These are phyloP conservation scores for Nomada ruficornis DNA, from an alignment of 2,888 invertebrate genomes.

Conservation along the genomic window DNA sequence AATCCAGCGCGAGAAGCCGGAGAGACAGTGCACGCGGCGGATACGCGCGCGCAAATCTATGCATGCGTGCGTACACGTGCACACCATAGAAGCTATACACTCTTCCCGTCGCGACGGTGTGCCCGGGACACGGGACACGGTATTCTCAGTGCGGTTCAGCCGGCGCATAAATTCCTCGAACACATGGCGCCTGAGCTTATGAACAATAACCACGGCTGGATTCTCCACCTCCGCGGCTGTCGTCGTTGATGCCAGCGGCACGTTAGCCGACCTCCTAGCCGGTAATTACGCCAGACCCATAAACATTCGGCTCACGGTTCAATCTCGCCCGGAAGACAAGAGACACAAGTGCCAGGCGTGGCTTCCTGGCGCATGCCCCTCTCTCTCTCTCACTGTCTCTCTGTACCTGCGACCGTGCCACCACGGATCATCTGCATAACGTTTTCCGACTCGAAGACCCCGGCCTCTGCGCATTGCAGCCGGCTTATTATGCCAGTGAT, in stretches of 20 bases:
- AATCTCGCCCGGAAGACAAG: conserved; percentile 71
- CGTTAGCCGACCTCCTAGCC: conserved; percentile 73
- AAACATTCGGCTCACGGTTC: conserved; percentile 79
- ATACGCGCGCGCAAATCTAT: not conserved
- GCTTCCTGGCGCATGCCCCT: conserved; percentile 44
- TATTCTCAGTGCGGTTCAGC: conserved; percentile 61
- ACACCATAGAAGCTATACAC: not conserved
- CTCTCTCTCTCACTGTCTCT: too few relatives aligned
- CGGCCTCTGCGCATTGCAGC: conserved; percentile 21
- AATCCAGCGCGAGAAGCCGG: conserved; percentile 42
- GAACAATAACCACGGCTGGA: conserved; percentile 79
- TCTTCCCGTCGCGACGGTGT: conserved; percentile 26
- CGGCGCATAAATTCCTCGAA: conserved; percentile 80
- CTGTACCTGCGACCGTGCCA: conserved; percentile 3
- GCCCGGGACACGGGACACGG: conserved; percentile 42
- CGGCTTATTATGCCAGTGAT: conserved; percentile 44
- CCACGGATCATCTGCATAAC: conserved; percentile 55
- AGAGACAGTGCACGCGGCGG: not conserved
- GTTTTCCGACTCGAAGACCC: conserved; percentile 41
- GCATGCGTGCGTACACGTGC: not conserved
- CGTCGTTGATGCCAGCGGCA: conserved; percentile 59
- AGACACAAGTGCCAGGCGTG: conserved; percentile 55
- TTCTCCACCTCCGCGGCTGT: conserved; percentile 45
- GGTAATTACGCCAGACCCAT: conserved; percentile 79
- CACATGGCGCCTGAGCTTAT: conserved; percentile 81